Percentiles rank a stretch among this genome's conserved stretches.
These are phyloP conservation scores for Erebia palarica DNA, from an alignment of 2,888 invertebrate species.

Conservation along the genomic window DNA sequence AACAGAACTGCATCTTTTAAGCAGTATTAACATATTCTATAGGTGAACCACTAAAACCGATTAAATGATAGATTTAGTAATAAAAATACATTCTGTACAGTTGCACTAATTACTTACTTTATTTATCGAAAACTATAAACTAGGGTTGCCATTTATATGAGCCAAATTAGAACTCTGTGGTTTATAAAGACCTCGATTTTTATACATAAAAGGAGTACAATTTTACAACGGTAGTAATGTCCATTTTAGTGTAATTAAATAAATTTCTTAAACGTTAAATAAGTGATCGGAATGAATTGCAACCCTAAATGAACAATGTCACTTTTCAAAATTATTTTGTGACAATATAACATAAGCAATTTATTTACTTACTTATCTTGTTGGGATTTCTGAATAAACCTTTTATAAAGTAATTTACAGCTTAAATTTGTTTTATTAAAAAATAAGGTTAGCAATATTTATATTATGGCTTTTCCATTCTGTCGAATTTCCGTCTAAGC, in stretches of 20 bases:
- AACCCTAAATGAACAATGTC: constrained; percentile 23
- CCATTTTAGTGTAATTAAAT: constrained; percentile 13
- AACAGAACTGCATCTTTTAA: constrained; percentile 60
- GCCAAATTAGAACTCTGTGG: constrained; percentile 2
- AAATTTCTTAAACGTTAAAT: constrained; percentile 1
- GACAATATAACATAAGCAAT: constrained; percentile 1
- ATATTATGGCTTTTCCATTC: constrained; percentile 35
- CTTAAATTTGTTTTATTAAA: constrained; percentile 1
- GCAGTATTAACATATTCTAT: constrained; percentile 64
- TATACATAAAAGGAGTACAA: constrained; percentile 8
- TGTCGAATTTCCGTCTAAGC: constrained; percentile 40
- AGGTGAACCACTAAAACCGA: constrained; percentile 38
- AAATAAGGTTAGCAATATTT: constrained; percentile 28
- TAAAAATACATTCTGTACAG: constrained; percentile 42
- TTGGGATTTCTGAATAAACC: not conserved
- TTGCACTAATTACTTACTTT: constrained; percentile 33
- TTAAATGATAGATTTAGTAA: constrained; percentile 35
- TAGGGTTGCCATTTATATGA: constrained; percentile 11
- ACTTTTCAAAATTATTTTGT: constrained; percentile 25
- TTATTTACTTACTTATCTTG: constrained; percentile 18
- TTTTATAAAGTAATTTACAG: constrained; percentile 14
- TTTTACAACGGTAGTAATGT: constrained; percentile 10
- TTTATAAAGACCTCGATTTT: not conserved
- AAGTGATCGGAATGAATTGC: not conserved
- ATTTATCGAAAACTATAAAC: constrained; percentile 10